Evolutionary conservation across 1,140 invertebrate genomes (phyloP).

Genomic region (Ceratitis capitata): DNA sequence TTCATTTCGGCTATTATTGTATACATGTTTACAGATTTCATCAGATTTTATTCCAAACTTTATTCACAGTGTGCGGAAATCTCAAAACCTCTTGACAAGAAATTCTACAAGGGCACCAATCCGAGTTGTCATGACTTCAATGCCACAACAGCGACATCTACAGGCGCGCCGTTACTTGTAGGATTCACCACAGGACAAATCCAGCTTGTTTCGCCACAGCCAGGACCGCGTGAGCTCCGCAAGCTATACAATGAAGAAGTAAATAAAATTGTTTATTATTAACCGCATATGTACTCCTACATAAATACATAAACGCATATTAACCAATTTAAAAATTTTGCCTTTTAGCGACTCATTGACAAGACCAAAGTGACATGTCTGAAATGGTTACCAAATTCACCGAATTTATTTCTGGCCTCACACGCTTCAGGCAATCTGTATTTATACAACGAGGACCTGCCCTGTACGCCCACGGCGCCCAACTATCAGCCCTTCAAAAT

Average conservation of each 20-base stretch:
- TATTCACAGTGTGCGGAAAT: conserved; percentile 84
- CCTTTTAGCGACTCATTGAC: conserved; percentile 88
- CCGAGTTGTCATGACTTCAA: conserved; percentile 99
- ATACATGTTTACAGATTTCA: no score
- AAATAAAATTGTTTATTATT: no score
- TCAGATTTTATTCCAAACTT: not conserved
- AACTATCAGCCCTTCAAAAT: conserved; percentile 96
- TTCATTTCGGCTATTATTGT: no score
- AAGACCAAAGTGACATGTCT: conserved; percentile 99
- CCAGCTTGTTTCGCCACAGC: conserved; percentile 97
- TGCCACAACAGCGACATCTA: conserved; percentile 79
- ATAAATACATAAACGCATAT: not conserved
- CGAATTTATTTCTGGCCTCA: conserved; percentile 92
- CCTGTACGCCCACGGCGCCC: conserved; percentile 83
- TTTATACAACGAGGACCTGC: conserved; percentile 95
- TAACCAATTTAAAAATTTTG: not conserved
- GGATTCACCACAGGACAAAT: conserved; percentile 98
- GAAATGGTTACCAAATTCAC: conserved; percentile 94
- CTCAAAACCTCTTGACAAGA: conserved; percentile 95
- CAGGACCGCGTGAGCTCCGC: conserved; percentile 93
- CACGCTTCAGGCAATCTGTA: conserved; percentile 98
- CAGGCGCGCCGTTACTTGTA: conserved; percentile 88
- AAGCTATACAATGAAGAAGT: conserved; percentile 99
- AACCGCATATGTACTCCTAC: conserved; percentile 52
- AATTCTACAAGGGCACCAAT: conserved; percentile 98